These are phyloP conservation scores for Gymnocephalus cernua DNA, from an alignment of 2,113 vertebrate genomes.

Conservation along the genomic window DNA sequence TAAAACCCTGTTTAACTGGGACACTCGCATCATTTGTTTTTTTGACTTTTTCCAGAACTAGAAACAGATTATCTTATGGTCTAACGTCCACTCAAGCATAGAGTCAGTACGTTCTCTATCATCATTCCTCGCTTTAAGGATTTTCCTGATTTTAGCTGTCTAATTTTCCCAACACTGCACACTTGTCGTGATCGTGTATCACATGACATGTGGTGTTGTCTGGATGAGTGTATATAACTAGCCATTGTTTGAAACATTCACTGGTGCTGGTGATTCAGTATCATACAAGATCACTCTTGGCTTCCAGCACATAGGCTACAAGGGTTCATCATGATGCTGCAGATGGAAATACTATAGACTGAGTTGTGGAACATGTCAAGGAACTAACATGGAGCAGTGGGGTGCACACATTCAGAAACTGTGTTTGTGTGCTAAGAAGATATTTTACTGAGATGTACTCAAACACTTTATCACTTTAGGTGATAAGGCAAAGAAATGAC, in stretches of 20 bases:
- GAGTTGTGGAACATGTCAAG: not conserved
- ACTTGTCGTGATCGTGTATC: conserved; percentile 12
- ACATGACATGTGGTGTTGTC: conserved; percentile 48
- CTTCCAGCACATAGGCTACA: not conserved
- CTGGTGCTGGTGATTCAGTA: conserved; percentile 61
- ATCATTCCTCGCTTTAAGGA: no score
- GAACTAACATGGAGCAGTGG: not conserved
- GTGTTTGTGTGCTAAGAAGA: not conserved
- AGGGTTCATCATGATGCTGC: conserved; percentile 15
- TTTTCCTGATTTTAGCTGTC: not conserved
- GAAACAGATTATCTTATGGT: not conserved
- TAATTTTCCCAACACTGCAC: not conserved
- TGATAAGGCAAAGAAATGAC: not conserved
- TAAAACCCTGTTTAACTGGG: not conserved
- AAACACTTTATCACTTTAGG: not conserved
- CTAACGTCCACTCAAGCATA: no score
- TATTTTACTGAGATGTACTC: not conserved
- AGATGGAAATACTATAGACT: not conserved
- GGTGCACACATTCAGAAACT: not conserved
- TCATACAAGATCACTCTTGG: conserved; percentile 22
- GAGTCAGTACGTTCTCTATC: not conserved
- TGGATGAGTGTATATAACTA: conserved; percentile 29
- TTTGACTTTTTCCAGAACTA: not conserved
- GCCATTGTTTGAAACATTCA: conserved; percentile 37
- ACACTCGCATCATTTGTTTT: not conserved